Evolutionary conservation across 2,113 vertebrate genomes (phyloP), one percentile per base, ranked within the genome.

Genomic region (Hemichromis elongatus): DNA sequence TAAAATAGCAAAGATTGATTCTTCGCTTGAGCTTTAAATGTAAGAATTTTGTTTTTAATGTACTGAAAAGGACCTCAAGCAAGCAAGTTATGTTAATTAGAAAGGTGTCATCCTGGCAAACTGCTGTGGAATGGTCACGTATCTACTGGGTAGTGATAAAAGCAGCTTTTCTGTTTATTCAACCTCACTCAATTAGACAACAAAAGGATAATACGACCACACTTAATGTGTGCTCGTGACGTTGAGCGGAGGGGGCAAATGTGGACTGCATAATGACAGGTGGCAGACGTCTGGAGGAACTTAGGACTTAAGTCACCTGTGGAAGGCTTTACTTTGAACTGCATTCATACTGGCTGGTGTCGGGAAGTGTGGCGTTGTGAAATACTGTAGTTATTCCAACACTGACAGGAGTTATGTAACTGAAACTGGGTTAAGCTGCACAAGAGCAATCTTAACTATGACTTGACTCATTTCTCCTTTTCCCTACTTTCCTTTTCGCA

Each of bases 401-500:
- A 55, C 35, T 18, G 26, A 28, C 52, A 8, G 16, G 40, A 45
- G 86, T 86, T 86, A 82, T 79, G 81, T 70, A 87, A 90, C 81
- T 47, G n/a, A 83, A 92, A 91, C 75, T 85, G 88, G 81, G 86
- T 91, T 86, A 82, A 80, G 81, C 66, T 30, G 85, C 59, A 3
- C 79, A 9, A 50, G 81, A 91, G 80, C 77, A 63, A 86, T 89
- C 84, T 84, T 26, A 88, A 89, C 83, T 28, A 63, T 92, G 85
- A 40, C 87, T 93, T 42, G 80, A 86, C 86, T 93, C 83, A 77
- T 75, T 91, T 77, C 85, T 83, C 42, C 79, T 78, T 12, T 54
- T 77, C 68, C 73, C 56, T 7, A 59, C 86, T 91, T 92, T 86
- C 81, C 85, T 87, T 90, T 85, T 91, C 42, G 9, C 90, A 83